A percentile compares a stretch with the other conserved stretches of the same genome.
Evolutionary conservation across 2,888 invertebrate genomes (phyloP).

Genomic region (Trachelus stipa): DNA sequence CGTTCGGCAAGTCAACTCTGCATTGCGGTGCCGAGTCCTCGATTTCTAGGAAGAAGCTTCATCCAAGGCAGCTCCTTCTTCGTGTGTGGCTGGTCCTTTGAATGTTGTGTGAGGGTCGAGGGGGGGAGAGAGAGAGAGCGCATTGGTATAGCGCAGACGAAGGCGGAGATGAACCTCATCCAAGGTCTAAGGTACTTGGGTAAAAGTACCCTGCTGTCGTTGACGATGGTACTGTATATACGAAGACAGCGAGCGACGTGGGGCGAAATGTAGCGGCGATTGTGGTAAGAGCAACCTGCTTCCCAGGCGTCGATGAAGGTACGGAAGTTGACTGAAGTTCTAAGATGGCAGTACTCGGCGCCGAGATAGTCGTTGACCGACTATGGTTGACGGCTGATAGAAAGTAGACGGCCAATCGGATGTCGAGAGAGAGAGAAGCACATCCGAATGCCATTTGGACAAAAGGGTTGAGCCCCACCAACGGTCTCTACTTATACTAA

Average conservation of each 20-base stretch:
- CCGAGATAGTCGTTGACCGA: slow-evolving; percentile 31
- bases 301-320: slow-evolving; percentile 12
- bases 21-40: too few species aligned
- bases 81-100: too few species aligned
- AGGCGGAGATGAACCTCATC: neutral
- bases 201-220: neutral
- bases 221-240: neutral
- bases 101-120: too few species aligned
- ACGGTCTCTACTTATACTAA: slow-evolving; percentile 67
- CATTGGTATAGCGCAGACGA: too few species aligned
- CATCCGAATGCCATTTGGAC: slow-evolving; percentile 67
- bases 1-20: too few species aligned
- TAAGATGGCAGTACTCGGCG: slow-evolving; percentile 1
- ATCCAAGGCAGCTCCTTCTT: too few species aligned
- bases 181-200: neutral
- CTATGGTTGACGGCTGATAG: slow-evolving; percentile 57
- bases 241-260: too few species aligned
- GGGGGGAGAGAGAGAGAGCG: too few species aligned
- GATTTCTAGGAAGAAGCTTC: too few species aligned
- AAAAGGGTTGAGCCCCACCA: slow-evolving; percentile 65
- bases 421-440: slow-evolving; percentile 55
- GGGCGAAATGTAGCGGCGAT: neutral
- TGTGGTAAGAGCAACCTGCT: neutral
- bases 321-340: slow-evolving; percentile 3
- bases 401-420: slow-evolving; percentile 64